phyloP scores from a whole-genome alignment of 2,797 vertebrate species.

The Psittacula echo region DNA sequence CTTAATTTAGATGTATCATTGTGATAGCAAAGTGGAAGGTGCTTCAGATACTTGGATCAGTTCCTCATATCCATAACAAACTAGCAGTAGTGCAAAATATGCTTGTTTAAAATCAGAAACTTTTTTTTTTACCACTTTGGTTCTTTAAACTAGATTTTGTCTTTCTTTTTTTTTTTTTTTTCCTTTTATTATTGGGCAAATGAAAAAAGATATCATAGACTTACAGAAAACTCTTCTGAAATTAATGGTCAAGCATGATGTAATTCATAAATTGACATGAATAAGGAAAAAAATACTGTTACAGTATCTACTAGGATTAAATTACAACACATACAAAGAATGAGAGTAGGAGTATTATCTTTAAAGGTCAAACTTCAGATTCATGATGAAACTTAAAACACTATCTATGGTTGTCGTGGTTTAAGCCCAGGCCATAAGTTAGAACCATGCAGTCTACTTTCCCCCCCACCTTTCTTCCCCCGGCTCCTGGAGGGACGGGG shows the following conservation, averaged over 20 bases:
- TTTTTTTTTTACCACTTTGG: background rate
- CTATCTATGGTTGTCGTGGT: background rate
- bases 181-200: too few relatives aligned
- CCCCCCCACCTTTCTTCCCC: too few relatives aligned
- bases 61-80: background rate
- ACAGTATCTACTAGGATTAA: background rate
- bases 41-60: background rate
- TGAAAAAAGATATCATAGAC: background rate
- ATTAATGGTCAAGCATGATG: background rate
- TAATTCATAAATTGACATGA: background rate
- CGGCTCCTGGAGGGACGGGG: too few relatives aligned
- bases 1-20: constrained; percentile 26
- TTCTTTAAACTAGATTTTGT: background rate
- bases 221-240: background rate
- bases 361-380: background rate
- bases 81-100: background rate
- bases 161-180: too few relatives aligned
- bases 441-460: too few relatives aligned
- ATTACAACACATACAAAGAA: background rate
- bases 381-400: background rate
- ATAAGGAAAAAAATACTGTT: background rate
- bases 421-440: too few relatives aligned
- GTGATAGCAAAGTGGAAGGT: background rate
- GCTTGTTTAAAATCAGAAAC: background rate
- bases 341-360: background rate